Evolutionary conservation across 2,113 vertebrate species (phyloP).

Genomic region (Cranoglanis bouderius): DNA sequence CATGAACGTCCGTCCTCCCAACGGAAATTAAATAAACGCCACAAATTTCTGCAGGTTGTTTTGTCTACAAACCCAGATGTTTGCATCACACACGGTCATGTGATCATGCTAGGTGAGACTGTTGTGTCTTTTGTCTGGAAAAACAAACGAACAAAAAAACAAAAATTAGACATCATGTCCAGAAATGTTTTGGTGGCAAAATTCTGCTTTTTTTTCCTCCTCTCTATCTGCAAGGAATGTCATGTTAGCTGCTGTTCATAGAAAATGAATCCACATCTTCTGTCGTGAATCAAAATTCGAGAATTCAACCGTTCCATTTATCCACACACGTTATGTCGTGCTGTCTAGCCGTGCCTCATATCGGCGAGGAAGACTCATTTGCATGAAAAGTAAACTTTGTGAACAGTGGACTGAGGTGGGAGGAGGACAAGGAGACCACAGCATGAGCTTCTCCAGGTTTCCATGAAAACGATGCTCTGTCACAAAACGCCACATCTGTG

Average conservation of each 20-base stretch:
- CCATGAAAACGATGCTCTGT: background rate
- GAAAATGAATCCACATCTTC: background rate
- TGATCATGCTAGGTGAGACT: background rate
- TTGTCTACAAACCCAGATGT: background rate
- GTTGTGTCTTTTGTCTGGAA: background rate
- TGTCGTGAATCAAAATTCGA: background rate
- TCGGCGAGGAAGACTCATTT: background rate
- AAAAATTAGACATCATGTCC: background rate
- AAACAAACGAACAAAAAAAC: background rate
- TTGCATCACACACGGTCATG: background rate
- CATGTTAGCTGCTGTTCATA: background rate
- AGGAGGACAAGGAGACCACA: background rate
- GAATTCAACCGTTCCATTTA: background rate
- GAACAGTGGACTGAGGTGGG: background rate
- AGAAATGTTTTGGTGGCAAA: background rate
- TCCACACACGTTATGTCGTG: background rate
- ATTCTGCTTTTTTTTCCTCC: background rate
- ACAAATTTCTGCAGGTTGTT: background rate
- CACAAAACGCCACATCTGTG: background rate
- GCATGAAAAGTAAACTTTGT: conserved; percentile 13
- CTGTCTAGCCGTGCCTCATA: background rate
- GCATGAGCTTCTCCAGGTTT: background rate
- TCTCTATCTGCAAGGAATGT: background rate
- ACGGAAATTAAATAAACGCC: background rate
- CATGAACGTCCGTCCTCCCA: background rate